Evolutionary conservation across 2,113 vertebrate genomes (phyloP).

Genomic region (Mesoclemmys tuberculata): DNA sequence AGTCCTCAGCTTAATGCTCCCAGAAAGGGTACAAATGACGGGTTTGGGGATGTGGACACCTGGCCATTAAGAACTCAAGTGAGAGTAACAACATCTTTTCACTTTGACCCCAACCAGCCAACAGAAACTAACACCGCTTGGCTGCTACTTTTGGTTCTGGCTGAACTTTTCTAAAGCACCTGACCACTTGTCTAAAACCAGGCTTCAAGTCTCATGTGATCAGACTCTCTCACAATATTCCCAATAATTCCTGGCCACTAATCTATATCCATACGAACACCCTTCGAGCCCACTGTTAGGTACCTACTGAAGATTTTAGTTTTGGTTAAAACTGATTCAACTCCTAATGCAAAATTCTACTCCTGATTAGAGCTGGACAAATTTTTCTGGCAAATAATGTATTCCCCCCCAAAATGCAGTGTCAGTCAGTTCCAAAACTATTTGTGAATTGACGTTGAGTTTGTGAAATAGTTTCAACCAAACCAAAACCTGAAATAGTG

Average conservation of each 20-base stretch:
- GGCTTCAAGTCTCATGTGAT: not conserved
- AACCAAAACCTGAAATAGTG: not conserved
- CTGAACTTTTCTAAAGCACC: not conserved
- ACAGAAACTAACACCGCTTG: not conserved
- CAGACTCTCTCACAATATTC: not conserved
- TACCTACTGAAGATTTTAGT: not conserved
- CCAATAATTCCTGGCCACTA: not conserved
- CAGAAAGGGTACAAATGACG: not conserved
- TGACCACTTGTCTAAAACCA: not conserved
- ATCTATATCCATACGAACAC: not conserved
- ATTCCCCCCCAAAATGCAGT: not conserved
- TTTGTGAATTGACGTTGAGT: not conserved
- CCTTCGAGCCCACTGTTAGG: not conserved
- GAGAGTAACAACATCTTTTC: not conserved
- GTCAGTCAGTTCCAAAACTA: not conserved
- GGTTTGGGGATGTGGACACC: not conserved
- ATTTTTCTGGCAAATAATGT: not conserved
- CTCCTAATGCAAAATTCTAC: not conserved
- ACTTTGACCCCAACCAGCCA: not conserved
- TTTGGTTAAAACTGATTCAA: not conserved
- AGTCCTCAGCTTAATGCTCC: not conserved
- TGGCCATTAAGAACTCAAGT: not conserved
- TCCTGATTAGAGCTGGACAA: not conserved
- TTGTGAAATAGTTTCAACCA: not conserved
- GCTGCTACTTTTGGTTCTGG: not conserved